These are phyloP conservation scores for Notiomystis cincta DNA, from an alignment of 2,113 vertebrate genomes.

Conservation along the genomic window DNA sequence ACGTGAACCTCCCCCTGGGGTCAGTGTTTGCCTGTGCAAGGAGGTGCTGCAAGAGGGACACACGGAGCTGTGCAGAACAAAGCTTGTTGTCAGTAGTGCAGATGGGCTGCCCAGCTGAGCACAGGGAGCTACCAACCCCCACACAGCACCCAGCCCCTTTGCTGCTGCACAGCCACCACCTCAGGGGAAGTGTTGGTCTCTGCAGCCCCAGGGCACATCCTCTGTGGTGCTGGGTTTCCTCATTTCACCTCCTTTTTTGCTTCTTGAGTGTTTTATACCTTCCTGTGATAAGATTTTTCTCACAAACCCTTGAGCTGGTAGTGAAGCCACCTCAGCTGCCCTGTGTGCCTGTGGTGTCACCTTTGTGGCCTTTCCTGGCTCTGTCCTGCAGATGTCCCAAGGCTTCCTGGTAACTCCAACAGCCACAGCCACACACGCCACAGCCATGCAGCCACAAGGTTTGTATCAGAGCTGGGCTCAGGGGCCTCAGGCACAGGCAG, in stretches of 20 bases:
- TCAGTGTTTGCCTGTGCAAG: not conserved
- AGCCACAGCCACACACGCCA: not conserved
- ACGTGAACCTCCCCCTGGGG: not conserved
- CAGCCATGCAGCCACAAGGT: accelerated
- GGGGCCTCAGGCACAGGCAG: accelerated
- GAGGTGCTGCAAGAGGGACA: not conserved
- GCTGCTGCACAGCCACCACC: not conserved
- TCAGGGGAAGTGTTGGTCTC: not conserved
- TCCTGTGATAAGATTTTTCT: not conserved
- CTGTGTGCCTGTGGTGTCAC: not conserved
- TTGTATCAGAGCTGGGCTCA: not conserved
- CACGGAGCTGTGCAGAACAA: not conserved
- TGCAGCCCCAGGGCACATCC: not conserved
- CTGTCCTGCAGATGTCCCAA: not conserved
- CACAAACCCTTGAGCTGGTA: not conserved
- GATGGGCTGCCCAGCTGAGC: not conserved
- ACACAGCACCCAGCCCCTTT: accelerated
- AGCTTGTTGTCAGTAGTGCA: not conserved
- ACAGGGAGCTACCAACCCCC: not conserved
- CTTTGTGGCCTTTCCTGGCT: not conserved
- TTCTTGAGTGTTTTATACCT: not conserved
- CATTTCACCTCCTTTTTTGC: not conserved
- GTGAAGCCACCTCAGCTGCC: not conserved
- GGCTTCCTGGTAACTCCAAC: not conserved
- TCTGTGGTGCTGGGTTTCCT: not conserved